A percentile compares a stretch with the other conserved stretches of the same genome.
phyloP scores from a whole-genome alignment of 2,888 invertebrate species.

The Myathropa florea region DNA sequence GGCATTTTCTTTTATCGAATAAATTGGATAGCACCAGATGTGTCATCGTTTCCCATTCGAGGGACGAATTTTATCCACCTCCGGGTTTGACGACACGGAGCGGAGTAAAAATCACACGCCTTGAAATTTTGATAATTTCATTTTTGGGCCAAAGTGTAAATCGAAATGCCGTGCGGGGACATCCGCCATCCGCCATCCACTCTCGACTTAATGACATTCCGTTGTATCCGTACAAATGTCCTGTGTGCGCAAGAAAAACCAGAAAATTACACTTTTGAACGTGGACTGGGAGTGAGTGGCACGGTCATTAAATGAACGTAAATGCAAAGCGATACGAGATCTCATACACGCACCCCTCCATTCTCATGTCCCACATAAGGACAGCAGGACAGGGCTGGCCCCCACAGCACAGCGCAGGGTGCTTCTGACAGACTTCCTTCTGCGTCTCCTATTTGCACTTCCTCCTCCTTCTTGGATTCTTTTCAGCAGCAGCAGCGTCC shows the following conservation, averaged over 20 bases:
- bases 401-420: background rate
- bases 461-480: constrained; percentile 1
- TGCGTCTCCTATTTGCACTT: background rate
- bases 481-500: background rate
- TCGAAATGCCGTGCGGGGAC: background rate
- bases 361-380: background rate
- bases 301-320: constrained; percentile 8
- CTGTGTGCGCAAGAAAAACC: background rate
- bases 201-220: background rate
- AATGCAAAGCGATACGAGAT: constrained; percentile 19
- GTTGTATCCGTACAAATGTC: background rate
- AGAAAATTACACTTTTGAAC: constrained; percentile 12
- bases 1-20: background rate
- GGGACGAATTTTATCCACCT: background rate
- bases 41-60: constrained; percentile 7
- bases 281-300: background rate
- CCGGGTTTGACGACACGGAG: background rate
- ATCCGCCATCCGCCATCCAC: background rate
- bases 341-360: background rate
- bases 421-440: constrained; percentile 37
- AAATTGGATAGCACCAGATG: constrained; percentile 24
- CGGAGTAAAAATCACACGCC: constrained; percentile 18
- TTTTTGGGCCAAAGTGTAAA: background rate
- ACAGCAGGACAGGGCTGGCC: background rate
- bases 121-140: constrained; percentile 16